Evolutionary conservation across 2,797 vertebrate genomes (phyloP).

Genomic region (Cyprinella venusta): DNA sequence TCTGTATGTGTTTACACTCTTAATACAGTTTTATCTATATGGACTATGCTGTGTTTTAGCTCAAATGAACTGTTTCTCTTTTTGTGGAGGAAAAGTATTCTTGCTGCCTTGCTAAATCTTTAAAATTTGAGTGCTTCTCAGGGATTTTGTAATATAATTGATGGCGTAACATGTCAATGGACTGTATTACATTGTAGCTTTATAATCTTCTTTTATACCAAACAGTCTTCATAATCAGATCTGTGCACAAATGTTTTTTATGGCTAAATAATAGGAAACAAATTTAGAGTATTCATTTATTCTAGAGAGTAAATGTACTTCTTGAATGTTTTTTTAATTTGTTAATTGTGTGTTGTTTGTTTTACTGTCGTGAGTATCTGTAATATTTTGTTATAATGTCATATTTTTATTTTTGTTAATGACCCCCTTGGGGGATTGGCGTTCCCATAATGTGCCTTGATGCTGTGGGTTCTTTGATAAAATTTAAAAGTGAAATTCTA

Average conservation of each 20-base stretch:
- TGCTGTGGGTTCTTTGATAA: not conserved
- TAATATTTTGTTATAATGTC: not conserved
- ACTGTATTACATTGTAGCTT: not conserved
- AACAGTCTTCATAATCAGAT: not conserved
- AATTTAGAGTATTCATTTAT: not conserved
- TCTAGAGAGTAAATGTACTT: not conserved
- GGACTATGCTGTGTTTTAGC: not conserved
- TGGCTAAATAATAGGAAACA: not conserved
- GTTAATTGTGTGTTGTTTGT: not conserved
- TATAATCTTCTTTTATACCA: not conserved
- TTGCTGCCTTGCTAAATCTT: conserved; percentile 11
- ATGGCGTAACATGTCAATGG: not conserved
- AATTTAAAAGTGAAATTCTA: not conserved
- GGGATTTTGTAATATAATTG: conserved; percentile 4
- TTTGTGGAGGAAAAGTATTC: conserved; percentile 15
- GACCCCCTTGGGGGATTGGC: conserved; percentile 17
- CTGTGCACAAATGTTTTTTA: not conserved
- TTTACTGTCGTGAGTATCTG: not conserved
- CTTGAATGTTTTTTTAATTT: not conserved
- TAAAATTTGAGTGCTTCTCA: conserved; percentile 17
- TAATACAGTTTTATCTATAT: not conserved
- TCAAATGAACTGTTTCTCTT: not conserved
- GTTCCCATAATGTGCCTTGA: conserved; percentile 56
- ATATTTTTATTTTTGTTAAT: conserved; percentile 2
- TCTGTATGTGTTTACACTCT: not conserved